These are phyloP conservation scores for Hylaea fasciaria DNA, from an alignment of 2,888 invertebrate genomes.

Conservation along the genomic window DNA sequence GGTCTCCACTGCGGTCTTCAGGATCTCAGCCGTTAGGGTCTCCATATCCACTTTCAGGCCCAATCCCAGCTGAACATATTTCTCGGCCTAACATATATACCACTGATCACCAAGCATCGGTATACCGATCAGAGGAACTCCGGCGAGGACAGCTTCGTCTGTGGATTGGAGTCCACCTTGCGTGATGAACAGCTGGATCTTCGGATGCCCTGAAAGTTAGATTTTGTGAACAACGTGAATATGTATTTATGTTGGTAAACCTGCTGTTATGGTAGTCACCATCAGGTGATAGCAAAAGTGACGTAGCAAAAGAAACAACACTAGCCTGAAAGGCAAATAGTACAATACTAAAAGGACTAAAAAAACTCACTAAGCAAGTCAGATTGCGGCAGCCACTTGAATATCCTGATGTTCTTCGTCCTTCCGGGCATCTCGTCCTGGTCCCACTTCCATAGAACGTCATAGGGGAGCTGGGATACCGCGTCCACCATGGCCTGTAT, in stretches of 20 bases:
- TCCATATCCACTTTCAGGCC: conserved; percentile 7
- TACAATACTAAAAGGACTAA: no score
- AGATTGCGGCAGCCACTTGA: conserved; percentile 76
- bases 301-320: no score
- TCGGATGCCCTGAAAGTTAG: conserved; percentile 42
- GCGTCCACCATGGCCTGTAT: conserved; percentile 57
- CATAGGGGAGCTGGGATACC: conserved; percentile 68
- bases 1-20: conserved; percentile 9
- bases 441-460: conserved; percentile 76
- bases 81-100: conserved; percentile 60
- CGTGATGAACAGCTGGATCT: conserved; percentile 46
- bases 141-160: conserved; percentile 50
- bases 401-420: conserved; percentile 65
- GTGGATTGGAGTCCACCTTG: conserved; percentile 51
- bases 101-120: conserved; percentile 65
- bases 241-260: no score
- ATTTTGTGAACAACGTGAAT: not conserved
- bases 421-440: conserved; percentile 58
- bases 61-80: conserved; percentile 35
- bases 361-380: conserved; percentile 62
- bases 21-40: not conserved
- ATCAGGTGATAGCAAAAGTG: no score
- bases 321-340: no score
- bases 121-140: conserved; percentile 61
- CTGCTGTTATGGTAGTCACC: no score